A percentile compares a stretch with the other conserved stretches of the same genome.
Conservation (phyloP, 2,797 vertebrate genomes). For the Psittacula derbiana region DNA sequence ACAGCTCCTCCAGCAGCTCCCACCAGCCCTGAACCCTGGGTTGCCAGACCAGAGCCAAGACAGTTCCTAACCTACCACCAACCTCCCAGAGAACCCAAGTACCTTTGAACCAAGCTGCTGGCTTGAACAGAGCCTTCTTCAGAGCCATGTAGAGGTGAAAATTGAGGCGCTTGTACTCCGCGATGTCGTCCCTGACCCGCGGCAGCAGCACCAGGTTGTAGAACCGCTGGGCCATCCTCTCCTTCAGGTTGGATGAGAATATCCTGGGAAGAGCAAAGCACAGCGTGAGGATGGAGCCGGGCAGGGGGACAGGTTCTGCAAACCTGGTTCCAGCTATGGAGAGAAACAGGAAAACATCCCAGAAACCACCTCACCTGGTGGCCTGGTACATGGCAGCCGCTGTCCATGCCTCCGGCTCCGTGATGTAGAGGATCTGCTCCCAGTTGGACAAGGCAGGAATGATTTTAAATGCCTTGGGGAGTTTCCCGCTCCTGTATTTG, state of each 20-base stretch:
- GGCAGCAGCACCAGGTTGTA: conserved; percentile 95
- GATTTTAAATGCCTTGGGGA: conserved; percentile 98
- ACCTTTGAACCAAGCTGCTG: conserved; percentile 99
- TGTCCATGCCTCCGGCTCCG: conserved; percentile 92
- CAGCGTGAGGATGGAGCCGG: accelerated
- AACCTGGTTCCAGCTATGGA: accelerated
- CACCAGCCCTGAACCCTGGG: background rate
- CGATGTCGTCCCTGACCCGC: conserved; percentile 89
- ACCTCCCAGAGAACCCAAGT: background rate
- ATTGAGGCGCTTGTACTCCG: conserved; percentile 93
- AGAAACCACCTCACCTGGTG: conserved; percentile 80
- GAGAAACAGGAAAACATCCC: background rate
- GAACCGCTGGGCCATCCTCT: conserved; percentile 96
- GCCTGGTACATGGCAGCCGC: conserved; percentile 98
- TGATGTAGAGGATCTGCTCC: conserved; percentile 97
- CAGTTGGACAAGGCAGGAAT: conserved; percentile 95
- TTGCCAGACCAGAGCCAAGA: accelerated
- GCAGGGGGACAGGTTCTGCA: accelerated
- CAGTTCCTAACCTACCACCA: too few species aligned
- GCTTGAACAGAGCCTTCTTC: conserved; percentile 97
- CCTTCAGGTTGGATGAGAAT: conserved; percentile 95
- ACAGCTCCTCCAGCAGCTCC: background rate
- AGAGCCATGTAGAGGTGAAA: conserved; percentile 95
- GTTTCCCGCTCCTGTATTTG: conserved; percentile 93
- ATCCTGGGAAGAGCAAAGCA: conserved; percentile 78